A percentile compares a stretch with the other conserved stretches of the same genome.
Conservation (phyloP, 2,113 vertebrate species). For the Lota lota region DNA sequence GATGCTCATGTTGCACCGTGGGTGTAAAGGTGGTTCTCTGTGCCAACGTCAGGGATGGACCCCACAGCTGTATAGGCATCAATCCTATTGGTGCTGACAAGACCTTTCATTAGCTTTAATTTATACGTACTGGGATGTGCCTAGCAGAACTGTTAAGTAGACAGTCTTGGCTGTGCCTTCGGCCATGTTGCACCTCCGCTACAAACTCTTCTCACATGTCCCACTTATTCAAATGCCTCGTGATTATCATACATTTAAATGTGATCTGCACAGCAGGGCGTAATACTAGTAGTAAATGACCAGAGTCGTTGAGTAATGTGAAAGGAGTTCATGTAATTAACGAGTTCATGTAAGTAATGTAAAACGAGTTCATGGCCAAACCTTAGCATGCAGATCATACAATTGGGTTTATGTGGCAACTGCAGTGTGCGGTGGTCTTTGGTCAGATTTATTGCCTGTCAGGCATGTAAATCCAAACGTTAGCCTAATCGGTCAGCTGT, state of each 20-base stretch:
- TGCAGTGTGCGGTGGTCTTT: neutral
- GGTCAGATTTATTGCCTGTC: constrained; percentile 31
- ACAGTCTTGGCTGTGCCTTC: constrained; percentile 9
- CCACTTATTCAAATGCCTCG: too few species aligned
- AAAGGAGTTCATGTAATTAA: too few species aligned
- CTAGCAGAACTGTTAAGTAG: constrained; percentile 29
- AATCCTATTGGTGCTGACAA: constrained; percentile 65
- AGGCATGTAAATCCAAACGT: constrained; percentile 18
- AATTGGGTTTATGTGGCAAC: neutral
- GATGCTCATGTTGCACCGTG: constrained; percentile 49
- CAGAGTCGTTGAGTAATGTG: too few species aligned
- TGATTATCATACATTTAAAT: too few species aligned
- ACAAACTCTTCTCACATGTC: too few species aligned
- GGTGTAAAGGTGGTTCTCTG: constrained; percentile 33
- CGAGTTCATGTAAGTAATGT: too few species aligned
- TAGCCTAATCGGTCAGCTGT: constrained; percentile 33
- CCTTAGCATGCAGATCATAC: too few species aligned
- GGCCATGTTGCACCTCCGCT: neutral
- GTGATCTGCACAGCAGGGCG: too few species aligned
- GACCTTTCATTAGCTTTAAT: constrained; percentile 63
- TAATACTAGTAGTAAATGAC: too few species aligned
- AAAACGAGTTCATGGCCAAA: neutral
- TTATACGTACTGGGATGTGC: constrained; percentile 42
- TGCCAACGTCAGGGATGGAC: constrained; percentile 30
- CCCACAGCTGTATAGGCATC: constrained; percentile 57